Evolutionary conservation across 1,140 invertebrate genomes (phyloP), one percentile per base, ranked within the genome.

Genomic region (Chrysoperla carnea): DNA sequence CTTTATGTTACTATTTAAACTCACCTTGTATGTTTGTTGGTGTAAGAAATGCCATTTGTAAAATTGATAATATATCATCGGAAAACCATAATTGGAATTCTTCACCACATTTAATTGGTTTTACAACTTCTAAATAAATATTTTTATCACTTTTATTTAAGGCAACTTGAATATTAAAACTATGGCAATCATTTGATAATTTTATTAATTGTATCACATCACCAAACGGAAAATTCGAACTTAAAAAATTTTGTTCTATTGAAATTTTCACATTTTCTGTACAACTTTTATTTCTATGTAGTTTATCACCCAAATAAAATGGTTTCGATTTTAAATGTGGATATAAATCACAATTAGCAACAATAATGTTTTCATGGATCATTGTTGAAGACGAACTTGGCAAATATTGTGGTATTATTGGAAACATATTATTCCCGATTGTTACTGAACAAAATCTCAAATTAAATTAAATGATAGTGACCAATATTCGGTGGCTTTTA

Each of bases 41-140:
- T 6, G 74, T 78, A 6, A 94, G 64, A 54, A 87, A 84, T 1
- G 86, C 86, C 52, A 85, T 78, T 36, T 73, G 73, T 42, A 85
- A 62, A 15, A 76, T 62, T 3, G 75, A 70, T 0, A 87, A 63
- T 31, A 86, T 59, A 41, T 77, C 73, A 37, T 83, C 77, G 1
- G 78, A 75, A 56, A 90, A 89, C 90, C 90, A 94, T 46, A 88
- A 64, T 8, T 71, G 57, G 0, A 89, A 55, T 47, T 76, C 69
- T 44, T 86, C 69, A 1, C 72, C 76, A 8, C 57, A 50, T 31
- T 52, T 46, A 6, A 84, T 66, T 1, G 53, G 45, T 47, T 64
- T 62, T 4, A 68, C 66, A 4, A 63, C 57, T 55, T 65, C 64
- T 4, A 75, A 43, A 2, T 61, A 45, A 0, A 74, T 47, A 38